Base-by-base conservation (phyloP, 2,888 invertebrate species). In the Hypena proboscidalis region DNA sequence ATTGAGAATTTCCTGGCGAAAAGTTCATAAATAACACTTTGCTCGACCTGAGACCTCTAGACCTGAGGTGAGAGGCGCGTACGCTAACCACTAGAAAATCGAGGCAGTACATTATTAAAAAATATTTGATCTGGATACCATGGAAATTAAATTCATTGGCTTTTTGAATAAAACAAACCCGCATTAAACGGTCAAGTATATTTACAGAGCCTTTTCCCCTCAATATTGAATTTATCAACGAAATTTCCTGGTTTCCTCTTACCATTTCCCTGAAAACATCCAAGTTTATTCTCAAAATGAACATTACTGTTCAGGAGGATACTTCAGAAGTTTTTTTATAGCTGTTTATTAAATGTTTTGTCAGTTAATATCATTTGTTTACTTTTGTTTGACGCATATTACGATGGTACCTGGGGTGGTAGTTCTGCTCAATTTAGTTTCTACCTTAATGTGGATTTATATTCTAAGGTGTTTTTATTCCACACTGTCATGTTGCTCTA, bases 341-440 rank as follows among this genome's bases (percentile, higher is more conserved):
- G 32, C 26, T 44, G 49, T 58, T 62, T 66, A 50, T 54, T 30
- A 48, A 66, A 54, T 47, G 36, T 49, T 60, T 43, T 34, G 39
- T 47, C 32, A 33, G 31, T 63, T 46, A 31, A 21, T 15, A 20
- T 9, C 17, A 17, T 14, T 32, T 43, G 17, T 26, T 44, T 29
- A 34, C 29, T 44, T 37, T 15, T 47, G 39, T 50, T 53, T 33
- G 19, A 21, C 26, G 38, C 42, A 46, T 44, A 49, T 38, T 27
- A 8, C 27, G 2, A 33, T 44, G 14, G 11, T 30, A 3, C 20
- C 23, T 30, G n/a, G 10, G 30, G 23, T 38, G 11, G 6, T 23
- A 22, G 7, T 30, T 10, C 15, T 10, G 11, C 22, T 29, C 5
- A 10, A 9, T 20, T 19, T 20, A 35, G 10, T 11, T 13, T 15